A percentile compares a stretch with the other conserved stretches of the same genome.
Conservation (phyloP, 2,113 vertebrate species). For the Tauraco erythrolophus region DNA sequence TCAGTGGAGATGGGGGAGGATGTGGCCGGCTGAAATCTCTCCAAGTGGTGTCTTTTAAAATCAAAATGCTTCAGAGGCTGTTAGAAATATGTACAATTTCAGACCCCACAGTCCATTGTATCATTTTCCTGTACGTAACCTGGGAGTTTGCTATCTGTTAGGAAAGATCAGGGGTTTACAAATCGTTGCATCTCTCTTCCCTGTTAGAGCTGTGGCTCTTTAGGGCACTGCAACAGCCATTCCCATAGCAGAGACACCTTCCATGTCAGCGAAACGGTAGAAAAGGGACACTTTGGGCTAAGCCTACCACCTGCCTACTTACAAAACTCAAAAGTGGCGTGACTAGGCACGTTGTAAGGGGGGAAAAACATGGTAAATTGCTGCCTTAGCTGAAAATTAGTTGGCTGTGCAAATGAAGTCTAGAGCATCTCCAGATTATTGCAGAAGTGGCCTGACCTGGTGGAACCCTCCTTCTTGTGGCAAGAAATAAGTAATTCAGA, state of each 20-base stretch:
- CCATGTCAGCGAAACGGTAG: not conserved
- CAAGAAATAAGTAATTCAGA: not conserved
- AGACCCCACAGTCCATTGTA: fast-evolving
- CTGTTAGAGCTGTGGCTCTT: not conserved
- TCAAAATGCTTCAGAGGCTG: not conserved
- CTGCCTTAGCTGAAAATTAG: not conserved
- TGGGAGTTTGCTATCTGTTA: not conserved
- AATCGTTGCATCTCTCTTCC: not conserved
- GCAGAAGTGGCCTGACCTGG: not conserved
- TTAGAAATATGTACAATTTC: not conserved
- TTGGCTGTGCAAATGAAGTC: not conserved
- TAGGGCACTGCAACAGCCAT: not conserved
- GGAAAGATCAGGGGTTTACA: not conserved
- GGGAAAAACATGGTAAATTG: not conserved
- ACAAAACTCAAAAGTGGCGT: not conserved
- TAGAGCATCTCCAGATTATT: not conserved
- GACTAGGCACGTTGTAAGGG: not conserved
- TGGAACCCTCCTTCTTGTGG: not conserved
- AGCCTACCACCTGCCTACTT: not conserved
- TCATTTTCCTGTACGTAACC: not conserved
- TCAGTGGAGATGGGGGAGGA: not conserved
- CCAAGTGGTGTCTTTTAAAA: not conserved
- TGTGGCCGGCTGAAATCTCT: not conserved
- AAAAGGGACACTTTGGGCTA: not conserved
- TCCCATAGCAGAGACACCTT: not conserved